Base-by-base conservation (phyloP, 2,888 invertebrate genomes). In the Hirtodrosophila alboralis region DNA sequence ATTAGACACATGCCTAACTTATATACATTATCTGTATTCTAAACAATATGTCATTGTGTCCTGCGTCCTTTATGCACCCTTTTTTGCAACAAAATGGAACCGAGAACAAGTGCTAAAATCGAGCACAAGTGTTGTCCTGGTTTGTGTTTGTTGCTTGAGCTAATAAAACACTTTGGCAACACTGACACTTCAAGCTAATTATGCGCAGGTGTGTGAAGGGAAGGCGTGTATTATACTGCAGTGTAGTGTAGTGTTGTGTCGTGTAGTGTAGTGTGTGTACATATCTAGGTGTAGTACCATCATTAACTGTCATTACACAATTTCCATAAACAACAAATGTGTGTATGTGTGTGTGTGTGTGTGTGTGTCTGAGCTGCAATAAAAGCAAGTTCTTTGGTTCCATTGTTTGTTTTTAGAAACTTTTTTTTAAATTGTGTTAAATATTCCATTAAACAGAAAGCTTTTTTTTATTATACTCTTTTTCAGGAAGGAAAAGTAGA, bases 361-460 rank as follows among this genome's bases (percentile, higher is more conserved):
- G 10, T 53, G 34, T 5, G 34, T 12, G 62, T 64, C 56, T 57
- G 70, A 73, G 81, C 70, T n/a, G n/a, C n/a, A n/a, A n/a, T n/a
- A n/a, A n/a, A n/a, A n/a, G n/a, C n/a, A n/a, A n/a, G n/a, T n/a
- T n/a, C n/a, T n/a, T n/a, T n/a, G n/a, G n/a, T n/a, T n/a, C n/a
- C 70, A 70, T 70, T 78, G 86, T 81, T 86, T 76, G 71, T 71
- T 86, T 76, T 84, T 76, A 30, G 60, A 68, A 76, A 69, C 62
- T 79, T 81, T 85, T 67, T 80, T 85, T 67, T 80, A 86, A 86
- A 86, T 81, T 86, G 84, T 84, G 75, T 86, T 81, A 77, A 86
- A 86, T 81, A 81, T 86, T 81, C 86, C 84, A 81, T 86, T 81
- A 81, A 84, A 84, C 86, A 84, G 63, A 81, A 80, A 81, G 81